Evolutionary conservation across 2,888 invertebrate genomes (phyloP), one percentile per base, ranked within the genome.

Genomic region (Melieria crassipennis): DNA sequence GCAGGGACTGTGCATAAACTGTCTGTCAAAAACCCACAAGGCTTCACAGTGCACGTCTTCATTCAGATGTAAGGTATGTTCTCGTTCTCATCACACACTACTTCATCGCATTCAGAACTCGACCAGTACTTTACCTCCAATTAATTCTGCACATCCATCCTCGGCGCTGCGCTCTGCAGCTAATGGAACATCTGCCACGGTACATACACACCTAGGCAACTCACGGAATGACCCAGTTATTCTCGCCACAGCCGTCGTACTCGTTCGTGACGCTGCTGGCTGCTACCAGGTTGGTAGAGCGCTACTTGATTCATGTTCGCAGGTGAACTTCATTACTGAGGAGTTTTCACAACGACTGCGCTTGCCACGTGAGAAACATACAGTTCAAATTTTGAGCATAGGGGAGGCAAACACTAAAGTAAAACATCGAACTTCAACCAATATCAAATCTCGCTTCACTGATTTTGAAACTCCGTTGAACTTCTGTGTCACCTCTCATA

Each of bases 401-500:
- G 71, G 75, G 10, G 62, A 60, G 7, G 52, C 72, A 3, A 42
- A 50, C 5, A 73, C 66, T 4, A 74, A 70, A 7, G 72, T 69
- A 3, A 72, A 74, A 47, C 58, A 65, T 42, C 65, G 56, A 16
- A 68, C 65, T 4, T 72, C 56, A 11, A 66, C 67, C n/a, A 60
- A n/a, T 61, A 70, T 76, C 3, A 76, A 74, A 65, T 74, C 71
- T 43, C 70, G 65, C 4, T 55, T 67, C 16, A 69, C 56, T 55
- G 50, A 66, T n/a, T 75, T 71, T 45, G 62, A 76, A 46, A 30
- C 75, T 1, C 48, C 66, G 9, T 61, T 75, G 0, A 65, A 71
- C 13, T 75, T 74, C 45, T 73, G 71, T 62, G 7, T 76, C 1
- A 76, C 74, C n/a, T 70, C 75, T 4, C 65, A 73, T 9, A 77